Conservation (phyloP, 2,113 vertebrate genomes). For the Rattus rattus region DNA sequence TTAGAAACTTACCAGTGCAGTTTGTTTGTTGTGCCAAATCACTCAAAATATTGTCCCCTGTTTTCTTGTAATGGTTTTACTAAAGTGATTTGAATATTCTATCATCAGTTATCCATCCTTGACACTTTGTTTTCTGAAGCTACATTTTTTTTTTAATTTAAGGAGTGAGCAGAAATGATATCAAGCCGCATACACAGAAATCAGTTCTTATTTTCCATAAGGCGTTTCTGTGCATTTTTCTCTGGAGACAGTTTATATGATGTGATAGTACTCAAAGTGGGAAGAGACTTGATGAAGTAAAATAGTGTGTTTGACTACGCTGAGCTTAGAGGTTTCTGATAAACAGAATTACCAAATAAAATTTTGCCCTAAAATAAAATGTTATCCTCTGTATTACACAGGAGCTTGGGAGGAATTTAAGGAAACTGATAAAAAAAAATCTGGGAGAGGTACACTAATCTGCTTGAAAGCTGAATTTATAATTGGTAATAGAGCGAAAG, state of each 20-base stretch:
- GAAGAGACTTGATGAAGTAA: neutral
- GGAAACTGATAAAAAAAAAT: neutral
- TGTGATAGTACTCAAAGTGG: neutral
- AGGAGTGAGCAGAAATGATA: slow-evolving; percentile 17
- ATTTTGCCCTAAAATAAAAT: neutral
- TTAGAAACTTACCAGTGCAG: slow-evolving; percentile 78
- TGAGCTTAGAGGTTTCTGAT: slow-evolving; percentile 35
- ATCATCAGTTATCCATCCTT: slow-evolving; percentile 70
- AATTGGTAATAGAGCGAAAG: slow-evolving; percentile 32
- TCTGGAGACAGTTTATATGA: neutral
- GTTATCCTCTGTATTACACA: neutral
- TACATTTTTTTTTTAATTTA: slow-evolving; percentile 62
- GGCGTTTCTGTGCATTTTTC: slow-evolving; percentile 59
- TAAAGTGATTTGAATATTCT: slow-evolving; percentile 81
- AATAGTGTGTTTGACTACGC: neutral
- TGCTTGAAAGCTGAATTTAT: slow-evolving; percentile 41
- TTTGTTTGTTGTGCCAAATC: slow-evolving; percentile 83
- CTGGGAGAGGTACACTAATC: neutral
- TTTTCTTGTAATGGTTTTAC: slow-evolving; percentile 78
- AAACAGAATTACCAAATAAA: neutral
- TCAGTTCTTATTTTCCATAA: slow-evolving; percentile 57
- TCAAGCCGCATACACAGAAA: slow-evolving; percentile 17
- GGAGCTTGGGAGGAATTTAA: neutral
- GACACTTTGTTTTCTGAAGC: slow-evolving; percentile 57
- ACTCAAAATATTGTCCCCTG: slow-evolving; percentile 79